Percentiles rank a stretch among this genome's conserved stretches.
phyloP scores from a whole-genome alignment of 2,113 vertebrate genomes.

The Actinemys pallida region DNA sequence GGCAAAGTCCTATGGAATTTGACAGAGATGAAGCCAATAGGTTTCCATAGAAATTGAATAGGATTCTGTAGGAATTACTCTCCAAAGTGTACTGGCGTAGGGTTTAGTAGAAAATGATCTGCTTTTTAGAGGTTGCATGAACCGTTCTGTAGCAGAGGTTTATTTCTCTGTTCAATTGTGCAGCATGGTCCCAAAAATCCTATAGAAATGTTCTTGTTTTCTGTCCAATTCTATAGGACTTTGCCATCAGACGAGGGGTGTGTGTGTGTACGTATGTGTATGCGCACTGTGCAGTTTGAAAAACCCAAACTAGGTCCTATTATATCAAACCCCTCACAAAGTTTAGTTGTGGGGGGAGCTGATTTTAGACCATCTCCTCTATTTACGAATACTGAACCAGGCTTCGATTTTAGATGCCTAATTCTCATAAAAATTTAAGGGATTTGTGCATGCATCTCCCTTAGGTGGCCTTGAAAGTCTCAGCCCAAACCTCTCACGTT shows the following conservation, averaged over 20 bases:
- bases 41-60: neutral
- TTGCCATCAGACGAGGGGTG: neutral
- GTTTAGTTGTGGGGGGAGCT: neutral
- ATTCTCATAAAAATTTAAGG: neutral
- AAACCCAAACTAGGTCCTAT: neutral
- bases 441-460: neutral
- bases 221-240: neutral
- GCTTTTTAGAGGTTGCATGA: neutral
- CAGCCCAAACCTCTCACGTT: neutral
- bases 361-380: neutral
- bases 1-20: neutral
- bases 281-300: neutral
- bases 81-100: neutral
- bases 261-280: neutral
- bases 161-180: too few relatives aligned
- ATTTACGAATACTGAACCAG: fast-evolving
- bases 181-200: neutral
- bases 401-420: fast-evolving
- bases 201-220: neutral
- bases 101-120: neutral
- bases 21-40: neutral
- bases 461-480: neutral
- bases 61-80: neutral
- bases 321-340: neutral
- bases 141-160: neutral